Evolutionary conservation across 2,797 vertebrate species (phyloP).

Genomic region (Bovichtus diacanthus): DNA sequence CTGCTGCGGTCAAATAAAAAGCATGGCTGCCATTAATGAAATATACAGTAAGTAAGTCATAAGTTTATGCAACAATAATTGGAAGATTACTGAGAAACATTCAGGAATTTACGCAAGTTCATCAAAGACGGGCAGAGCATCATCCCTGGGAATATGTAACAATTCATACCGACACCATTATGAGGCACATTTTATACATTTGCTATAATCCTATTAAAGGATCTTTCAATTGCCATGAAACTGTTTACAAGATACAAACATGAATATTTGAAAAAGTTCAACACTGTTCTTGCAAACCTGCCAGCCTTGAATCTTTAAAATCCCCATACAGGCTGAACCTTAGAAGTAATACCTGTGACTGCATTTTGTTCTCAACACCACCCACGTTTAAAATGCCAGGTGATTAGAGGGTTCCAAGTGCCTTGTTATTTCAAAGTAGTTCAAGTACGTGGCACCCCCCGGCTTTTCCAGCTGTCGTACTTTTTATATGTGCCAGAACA

Average conservation of each 20-base stretch:
- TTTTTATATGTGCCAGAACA: conserved; percentile 30
- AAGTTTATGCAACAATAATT: conserved; percentile 9
- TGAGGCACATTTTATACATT: not conserved
- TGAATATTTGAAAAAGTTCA: conserved; percentile 45
- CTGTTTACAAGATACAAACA: conserved; percentile 13
- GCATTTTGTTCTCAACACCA: conserved; percentile 54
- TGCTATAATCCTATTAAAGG: not conserved
- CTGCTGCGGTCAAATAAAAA: conserved; percentile 7
- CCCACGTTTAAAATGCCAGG: conserved; percentile 57
- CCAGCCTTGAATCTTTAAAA: conserved; percentile 29
- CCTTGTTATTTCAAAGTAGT: conserved; percentile 71
- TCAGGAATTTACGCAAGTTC: not conserved
- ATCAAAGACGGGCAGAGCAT: not conserved
- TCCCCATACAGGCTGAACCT: conserved; percentile 18
- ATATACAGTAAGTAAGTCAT: not conserved
- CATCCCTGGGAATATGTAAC: not conserved
- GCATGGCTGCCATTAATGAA: conserved; percentile 7
- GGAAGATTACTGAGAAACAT: not conserved
- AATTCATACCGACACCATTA: not conserved
- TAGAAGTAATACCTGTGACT: conserved; percentile 33
- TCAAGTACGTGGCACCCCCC: conserved; percentile 28
- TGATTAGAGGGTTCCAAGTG: conserved; percentile 71
- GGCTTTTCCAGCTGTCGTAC: conserved; percentile 64
- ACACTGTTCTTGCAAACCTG: conserved; percentile 16
- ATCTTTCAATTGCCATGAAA: not conserved